Percentiles rank a stretch among this genome's conserved stretches.
phyloP scores from a whole-genome alignment of 2,797 vertebrate genomes.

The Coendou prehensilis region DNA sequence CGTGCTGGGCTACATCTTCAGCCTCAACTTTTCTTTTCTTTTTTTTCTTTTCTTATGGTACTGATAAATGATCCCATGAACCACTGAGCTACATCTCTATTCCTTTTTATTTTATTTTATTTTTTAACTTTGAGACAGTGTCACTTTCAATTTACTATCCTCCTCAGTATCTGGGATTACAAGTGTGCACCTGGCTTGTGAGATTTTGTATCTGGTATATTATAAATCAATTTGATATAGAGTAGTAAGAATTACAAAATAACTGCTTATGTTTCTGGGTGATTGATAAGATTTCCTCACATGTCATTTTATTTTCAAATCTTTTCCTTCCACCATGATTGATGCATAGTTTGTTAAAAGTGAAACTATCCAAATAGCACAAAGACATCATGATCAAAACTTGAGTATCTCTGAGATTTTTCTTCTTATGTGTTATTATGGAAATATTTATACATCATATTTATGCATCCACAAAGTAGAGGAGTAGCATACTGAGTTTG shows the following conservation, averaged over 20 bases:
- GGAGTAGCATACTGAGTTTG: neutral
- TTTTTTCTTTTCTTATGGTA: neutral
- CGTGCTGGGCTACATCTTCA: neutral
- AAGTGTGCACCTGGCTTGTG: neutral
- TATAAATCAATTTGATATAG: neutral
- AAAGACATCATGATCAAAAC: neutral
- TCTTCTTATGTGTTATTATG: neutral
- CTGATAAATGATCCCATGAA: neutral
- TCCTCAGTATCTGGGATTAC: neutral
- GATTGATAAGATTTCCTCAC: neutral
- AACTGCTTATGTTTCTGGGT: neutral
- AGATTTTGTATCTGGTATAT: neutral
- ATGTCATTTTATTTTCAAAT: neutral
- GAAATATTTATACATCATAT: neutral
- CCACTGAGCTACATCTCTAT: neutral
- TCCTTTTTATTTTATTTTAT: neutral
- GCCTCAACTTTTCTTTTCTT: neutral
- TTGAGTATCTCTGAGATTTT: neutral
- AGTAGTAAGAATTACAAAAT: neutral
- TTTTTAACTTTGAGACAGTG: neutral
- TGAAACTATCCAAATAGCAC: neutral
- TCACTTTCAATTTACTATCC: neutral
- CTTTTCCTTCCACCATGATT: neutral
- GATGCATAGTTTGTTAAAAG: neutral
- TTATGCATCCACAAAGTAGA: neutral